Evolutionary conservation across 1,140 invertebrate genomes (phyloP).

Genomic region (Drosophila navojoa): DNA sequence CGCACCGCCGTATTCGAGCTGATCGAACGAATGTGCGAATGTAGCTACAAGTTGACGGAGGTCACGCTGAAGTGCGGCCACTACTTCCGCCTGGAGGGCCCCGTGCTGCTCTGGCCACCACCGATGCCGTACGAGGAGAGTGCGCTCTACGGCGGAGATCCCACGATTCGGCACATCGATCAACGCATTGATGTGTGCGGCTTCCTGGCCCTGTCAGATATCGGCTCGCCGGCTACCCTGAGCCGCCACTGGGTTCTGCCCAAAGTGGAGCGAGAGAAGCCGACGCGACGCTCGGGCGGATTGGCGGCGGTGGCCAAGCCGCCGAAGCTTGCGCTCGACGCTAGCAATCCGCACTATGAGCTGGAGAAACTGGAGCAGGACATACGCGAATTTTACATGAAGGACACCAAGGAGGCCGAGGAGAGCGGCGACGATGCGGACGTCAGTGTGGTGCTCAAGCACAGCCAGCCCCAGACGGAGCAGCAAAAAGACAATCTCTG

Average conservation of each 20-base stretch:
- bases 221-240: constrained; percentile 96
- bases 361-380: constrained; percentile 85
- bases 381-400: constrained; percentile 85
- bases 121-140: constrained; percentile 84
- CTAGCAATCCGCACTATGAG: constrained; percentile 84
- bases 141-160: constrained; percentile 25
- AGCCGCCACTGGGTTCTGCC: constrained; percentile 96
- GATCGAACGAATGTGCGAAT: constrained; percentile 90
- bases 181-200: constrained; percentile 91
- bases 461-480: constrained; percentile 46
- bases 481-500: constrained; percentile 92
- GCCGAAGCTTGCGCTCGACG: constrained; percentile 59
- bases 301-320: constrained; percentile 49
- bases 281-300: constrained; percentile 54
- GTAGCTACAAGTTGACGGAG: constrained; percentile 91
- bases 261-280: constrained; percentile 83
- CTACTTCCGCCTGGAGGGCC: constrained; percentile 87
- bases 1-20: constrained; percentile 86
- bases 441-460: constrained; percentile 84
- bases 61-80: constrained; percentile 90
- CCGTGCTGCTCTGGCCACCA: constrained; percentile 90
- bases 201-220: constrained; percentile 92
- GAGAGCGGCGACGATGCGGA: constrained; percentile 85
- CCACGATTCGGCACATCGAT: constrained; percentile 49
- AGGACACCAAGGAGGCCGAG: constrained; percentile 85